phyloP scores from a whole-genome alignment of 2,888 invertebrate genomes.

The Drosophila tripunctata region DNA sequence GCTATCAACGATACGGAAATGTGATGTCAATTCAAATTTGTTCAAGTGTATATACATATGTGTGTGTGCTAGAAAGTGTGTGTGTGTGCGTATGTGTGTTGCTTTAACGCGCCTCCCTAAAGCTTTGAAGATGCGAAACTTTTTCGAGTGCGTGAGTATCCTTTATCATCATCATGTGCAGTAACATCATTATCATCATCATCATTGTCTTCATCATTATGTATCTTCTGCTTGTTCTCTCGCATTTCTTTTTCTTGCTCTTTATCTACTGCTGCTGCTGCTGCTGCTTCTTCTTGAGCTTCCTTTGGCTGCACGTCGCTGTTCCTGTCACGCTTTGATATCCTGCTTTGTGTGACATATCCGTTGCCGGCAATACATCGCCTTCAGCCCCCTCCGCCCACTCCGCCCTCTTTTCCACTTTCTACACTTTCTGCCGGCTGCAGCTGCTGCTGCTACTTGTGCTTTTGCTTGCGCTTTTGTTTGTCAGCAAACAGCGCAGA shows the following conservation, averaged over 20 bases:
- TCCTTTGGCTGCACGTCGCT: constrained; percentile 39
- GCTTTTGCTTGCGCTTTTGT: constrained; percentile 58
- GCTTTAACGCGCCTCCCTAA: constrained; percentile 23
- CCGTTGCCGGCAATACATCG: constrained; percentile 54
- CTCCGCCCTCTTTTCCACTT: background rate
- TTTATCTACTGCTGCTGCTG: background rate
- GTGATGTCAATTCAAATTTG: constrained; percentile 78
- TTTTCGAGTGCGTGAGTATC: constrained; percentile 61
- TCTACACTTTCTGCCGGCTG: constrained; percentile 2
- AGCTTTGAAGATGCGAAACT: constrained; percentile 65
- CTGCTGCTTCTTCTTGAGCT: constrained; percentile 21
- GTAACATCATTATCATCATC: background rate
- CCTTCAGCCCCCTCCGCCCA: background rate
- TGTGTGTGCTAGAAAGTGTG: background rate
- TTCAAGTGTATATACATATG: constrained; percentile 24
- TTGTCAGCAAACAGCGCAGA: constrained; percentile 49
- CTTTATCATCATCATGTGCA: constrained; percentile 14
- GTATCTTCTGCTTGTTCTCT: constrained; percentile 5
- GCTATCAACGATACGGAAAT: constrained; percentile 67
- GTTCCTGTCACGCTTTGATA: constrained; percentile 76
- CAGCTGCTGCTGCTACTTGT: constrained; percentile 45
- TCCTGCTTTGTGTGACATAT: constrained; percentile 76
- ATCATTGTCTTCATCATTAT: constrained; percentile 6
- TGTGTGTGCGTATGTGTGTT: constrained; percentile 4
- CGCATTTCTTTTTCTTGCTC: background rate